phyloP scores from a whole-genome alignment of 2,797 vertebrate species.

The Lateolabrax maculatus region DNA sequence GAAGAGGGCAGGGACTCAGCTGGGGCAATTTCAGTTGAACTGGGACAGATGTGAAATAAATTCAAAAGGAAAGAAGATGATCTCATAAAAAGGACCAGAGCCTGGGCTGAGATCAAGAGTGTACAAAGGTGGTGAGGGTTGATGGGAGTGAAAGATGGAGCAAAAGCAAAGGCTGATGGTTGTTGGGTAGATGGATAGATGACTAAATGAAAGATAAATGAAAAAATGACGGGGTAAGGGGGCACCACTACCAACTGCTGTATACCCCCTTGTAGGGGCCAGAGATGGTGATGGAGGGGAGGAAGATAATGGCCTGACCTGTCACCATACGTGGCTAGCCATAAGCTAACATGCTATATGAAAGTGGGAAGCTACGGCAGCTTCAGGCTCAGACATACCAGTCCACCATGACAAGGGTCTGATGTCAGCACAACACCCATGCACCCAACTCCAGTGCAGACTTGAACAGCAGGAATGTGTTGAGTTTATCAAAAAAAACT shows the following conservation, averaged over 20 bases:
- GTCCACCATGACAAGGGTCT: constrained; percentile 42
- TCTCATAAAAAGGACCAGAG: neutral
- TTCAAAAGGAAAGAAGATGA: neutral
- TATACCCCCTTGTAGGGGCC: constrained; percentile 76
- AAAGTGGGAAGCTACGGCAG: constrained; percentile 22
- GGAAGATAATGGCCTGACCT: constrained; percentile 31
- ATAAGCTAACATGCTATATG: constrained; percentile 67
- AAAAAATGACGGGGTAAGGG: constrained; percentile 44
- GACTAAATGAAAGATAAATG: constrained; percentile 39
- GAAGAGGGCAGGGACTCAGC: neutral
- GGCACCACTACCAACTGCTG: constrained; percentile 22
- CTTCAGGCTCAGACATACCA: constrained; percentile 47
- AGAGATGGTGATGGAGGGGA: constrained; percentile 61
- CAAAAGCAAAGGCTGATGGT: constrained; percentile 1
- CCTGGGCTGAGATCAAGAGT: neutral
- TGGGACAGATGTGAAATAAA: constrained; percentile 1
- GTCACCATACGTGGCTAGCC: constrained; percentile 56
- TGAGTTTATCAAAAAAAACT: neutral
- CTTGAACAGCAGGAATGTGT: constrained; percentile 1
- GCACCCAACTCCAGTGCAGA: constrained; percentile 1
- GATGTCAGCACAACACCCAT: constrained; percentile 24
- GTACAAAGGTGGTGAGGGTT: neutral
- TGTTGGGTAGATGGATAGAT: neutral
- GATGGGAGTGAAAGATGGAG: neutral
- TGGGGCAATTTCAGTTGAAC: neutral